Conservation (phyloP, 64 coral and sea anemone species). For the Dendrophyllia cribrosa region DNA sequence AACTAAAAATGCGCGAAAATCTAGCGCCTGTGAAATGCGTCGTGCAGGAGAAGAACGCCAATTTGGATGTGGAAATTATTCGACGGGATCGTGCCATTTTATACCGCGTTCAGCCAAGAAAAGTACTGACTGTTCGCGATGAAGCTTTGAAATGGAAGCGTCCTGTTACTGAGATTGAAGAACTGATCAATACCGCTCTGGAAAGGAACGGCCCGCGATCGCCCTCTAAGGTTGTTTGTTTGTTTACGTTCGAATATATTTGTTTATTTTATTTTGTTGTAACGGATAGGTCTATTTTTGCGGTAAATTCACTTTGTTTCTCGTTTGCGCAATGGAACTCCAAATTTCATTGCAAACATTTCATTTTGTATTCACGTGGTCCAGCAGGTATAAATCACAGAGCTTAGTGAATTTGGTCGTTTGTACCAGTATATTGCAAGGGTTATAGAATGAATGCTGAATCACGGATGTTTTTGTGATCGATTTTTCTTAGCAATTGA, state of each 20-base stretch:
- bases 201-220: constrained; percentile 5
- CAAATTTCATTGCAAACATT: too few relatives aligned
- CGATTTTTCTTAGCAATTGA: too few relatives aligned
- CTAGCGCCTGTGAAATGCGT: constrained; percentile 77
- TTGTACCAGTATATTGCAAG: too few relatives aligned
- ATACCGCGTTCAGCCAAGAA: constrained; percentile 79
- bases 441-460: too few relatives aligned
- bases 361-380: too few relatives aligned
- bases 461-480: too few relatives aligned
- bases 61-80: constrained; percentile 74
- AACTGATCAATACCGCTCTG: constrained; percentile 46
- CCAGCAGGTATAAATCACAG: too few relatives aligned
- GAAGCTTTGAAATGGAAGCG: constrained; percentile 76
- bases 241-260: background rate
- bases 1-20: constrained; percentile 57
- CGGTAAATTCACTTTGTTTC: too few relatives aligned
- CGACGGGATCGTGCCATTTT: constrained; percentile 78
- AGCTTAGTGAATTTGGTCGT: too few relatives aligned
- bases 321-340: too few relatives aligned
- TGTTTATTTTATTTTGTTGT: background rate
- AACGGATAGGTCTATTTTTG: background rate
- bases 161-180: constrained; percentile 40
- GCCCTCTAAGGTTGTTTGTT: constrained; percentile 1
- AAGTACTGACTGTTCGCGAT: constrained; percentile 58
- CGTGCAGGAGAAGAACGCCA: constrained; percentile 70